Base-by-base conservation (phyloP, 2,888 invertebrate genomes). In the Lepidocyrtinus sp. region DNA sequence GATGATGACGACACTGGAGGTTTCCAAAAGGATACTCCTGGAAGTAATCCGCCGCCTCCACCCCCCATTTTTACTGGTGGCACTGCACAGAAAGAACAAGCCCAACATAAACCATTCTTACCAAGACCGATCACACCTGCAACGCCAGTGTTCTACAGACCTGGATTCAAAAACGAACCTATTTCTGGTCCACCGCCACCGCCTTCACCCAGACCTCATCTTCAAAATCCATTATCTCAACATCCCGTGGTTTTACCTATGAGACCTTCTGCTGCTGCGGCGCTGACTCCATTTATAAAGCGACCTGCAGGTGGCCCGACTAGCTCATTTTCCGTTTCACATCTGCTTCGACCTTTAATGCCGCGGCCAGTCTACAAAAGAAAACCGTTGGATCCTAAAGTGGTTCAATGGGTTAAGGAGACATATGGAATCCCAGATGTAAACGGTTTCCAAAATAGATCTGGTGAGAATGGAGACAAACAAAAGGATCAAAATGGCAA, bases 341-440 rank as follows among this genome's bases (percentile, higher is more conserved):
- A 70, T 25, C 59, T 77, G 15, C 61, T 77, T 2, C 70, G 71
- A 9, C 77, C 77, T 5, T 59, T 65, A 36, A 26, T 71, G 21
- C 36, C 5, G 12, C 25, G 71, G 22, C 77, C 77, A 17, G 26
- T 46, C 7, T 21, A 15, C 24, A 36, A 5, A 36, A 45, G 64
- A 21, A 77, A 77, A 26, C 76, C 81, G 1, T 61, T 82, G 46
- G 78, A 78, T 61, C 74, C 74, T 1, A 77, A 78, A 65, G 68
- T 82, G 5, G 78, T 82, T 2, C 45, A 77, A 15, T 82, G 78
- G 69, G 61, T 82, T 0, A 27, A 63, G 9, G 82, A 82, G 27
- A 70, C 62, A 9, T 82, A 82, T 27, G 82, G 82, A 64, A 78
- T 74, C 46, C 71, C 75, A 17, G 81, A 77, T 62, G 24, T 75